Base-by-base conservation (phyloP, 2,113 vertebrate species). In the Bucco capensis region DNA sequence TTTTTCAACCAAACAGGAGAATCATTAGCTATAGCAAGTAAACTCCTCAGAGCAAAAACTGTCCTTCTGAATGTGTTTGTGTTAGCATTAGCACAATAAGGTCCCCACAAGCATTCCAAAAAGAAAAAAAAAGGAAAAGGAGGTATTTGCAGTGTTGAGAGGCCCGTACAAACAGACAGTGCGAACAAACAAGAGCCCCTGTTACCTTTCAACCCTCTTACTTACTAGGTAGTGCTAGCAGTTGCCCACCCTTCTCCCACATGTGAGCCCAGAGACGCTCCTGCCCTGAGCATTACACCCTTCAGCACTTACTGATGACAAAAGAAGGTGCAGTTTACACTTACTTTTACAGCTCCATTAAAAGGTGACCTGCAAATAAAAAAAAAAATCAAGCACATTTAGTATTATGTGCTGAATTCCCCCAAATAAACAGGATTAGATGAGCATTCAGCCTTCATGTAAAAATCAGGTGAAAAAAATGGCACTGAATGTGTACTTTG, bases 301-400 rank as follows among this genome's bases (percentile, higher is more conserved):
- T 96, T 94, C 85, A 79, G 90, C 86, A 92, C 82, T 96, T 93
- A 95, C 64, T 92, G 90, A 74, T 60, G 89, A 96, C 90, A 96
- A 96, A 95, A 90, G 93, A 90, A 94, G 92, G 90, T 73, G 89
- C 93, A 93, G 90, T 84, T 95, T 97, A 94, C 92, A 96, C 94
- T 95, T 96, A 95, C 93, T 96, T 96, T 96, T 96, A 96, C 90
- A 96, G 92, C 95, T 95, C 96, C 95, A 95, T 95, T 95, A 92
- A 96, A 96, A 96, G 93, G 94, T 95, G 95, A 97, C 93, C 96
- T 96, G 94, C 89, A 96, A 96, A 95, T 75, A 95, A 95, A 96
- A 95, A 83, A 93, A 87, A 93, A 96, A 95, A 96, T 95, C 93
- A 88, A 89, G 90, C 90, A 90, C 95, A 95, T 95, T 96, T 95